phyloP scores from a whole-genome alignment of 2,888 invertebrate species.

The Ceratothoa steindachneri region DNA sequence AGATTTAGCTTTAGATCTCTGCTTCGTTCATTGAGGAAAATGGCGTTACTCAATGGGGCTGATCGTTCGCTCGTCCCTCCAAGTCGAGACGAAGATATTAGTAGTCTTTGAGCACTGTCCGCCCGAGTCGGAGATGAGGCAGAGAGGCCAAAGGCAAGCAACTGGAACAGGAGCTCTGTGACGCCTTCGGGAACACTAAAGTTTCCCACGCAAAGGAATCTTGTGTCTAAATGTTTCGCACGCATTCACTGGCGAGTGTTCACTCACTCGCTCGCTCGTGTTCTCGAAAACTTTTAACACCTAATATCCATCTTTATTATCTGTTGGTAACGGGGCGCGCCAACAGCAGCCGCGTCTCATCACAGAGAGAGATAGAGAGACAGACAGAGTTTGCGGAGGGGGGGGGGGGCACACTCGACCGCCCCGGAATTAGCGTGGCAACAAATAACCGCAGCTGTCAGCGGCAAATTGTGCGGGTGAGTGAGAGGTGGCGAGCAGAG shows the following conservation, averaged over 20 bases:
- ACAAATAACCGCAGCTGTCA: constrained; percentile 37
- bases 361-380: constrained; percentile 6
- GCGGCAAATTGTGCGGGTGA: constrained; percentile 42
- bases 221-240: not conserved
- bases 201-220: not conserved
- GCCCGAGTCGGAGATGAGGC: not conserved
- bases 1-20: not conserved
- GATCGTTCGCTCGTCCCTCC: not conserved
- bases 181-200: constrained; percentile 5
- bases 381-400: not conserved
- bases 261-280: not conserved
- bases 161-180: no score
- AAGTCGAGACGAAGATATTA: not conserved
- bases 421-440: not conserved
- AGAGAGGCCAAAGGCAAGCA: not conserved
- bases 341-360: not conserved
- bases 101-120: not conserved
- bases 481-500: constrained; percentile 31
- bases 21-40: not conserved
- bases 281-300: not conserved
- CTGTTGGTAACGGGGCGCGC: constrained; percentile 9
- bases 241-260: not conserved
- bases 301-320: constrained; percentile 15
- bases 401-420: not conserved
- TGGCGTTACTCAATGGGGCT: not conserved